Evolutionary conservation across 2,113 vertebrate genomes (phyloP).

Genomic region (Actenoides hombroni): DNA sequence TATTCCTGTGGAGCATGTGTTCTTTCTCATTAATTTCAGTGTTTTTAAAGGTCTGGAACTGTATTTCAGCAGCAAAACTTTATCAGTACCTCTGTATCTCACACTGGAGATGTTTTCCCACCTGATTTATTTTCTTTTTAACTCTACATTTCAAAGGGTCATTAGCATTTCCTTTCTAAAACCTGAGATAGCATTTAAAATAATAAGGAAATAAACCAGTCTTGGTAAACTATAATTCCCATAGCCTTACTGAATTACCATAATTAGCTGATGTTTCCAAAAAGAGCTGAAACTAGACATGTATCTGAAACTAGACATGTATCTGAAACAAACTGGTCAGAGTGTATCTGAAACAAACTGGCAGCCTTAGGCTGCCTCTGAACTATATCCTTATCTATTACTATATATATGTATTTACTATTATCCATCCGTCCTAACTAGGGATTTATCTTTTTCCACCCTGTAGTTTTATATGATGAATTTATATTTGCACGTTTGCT

Average conservation of each 20-base stretch:
- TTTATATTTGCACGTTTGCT: background rate
- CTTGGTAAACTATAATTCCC: background rate
- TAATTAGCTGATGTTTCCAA: background rate
- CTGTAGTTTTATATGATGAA: background rate
- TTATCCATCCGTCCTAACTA: background rate
- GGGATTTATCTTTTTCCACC: rapidly evolving
- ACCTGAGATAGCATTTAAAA: background rate
- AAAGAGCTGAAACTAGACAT: background rate
- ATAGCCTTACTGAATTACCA: background rate
- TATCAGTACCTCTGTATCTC: rapidly evolving
- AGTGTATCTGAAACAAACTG: background rate
- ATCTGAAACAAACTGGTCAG: background rate
- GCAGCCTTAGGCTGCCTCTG: background rate
- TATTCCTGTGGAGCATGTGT: background rate
- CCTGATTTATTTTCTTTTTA: background rate
- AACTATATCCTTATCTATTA: background rate
- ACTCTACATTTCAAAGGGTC: background rate
- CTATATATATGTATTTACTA: too few relatives aligned
- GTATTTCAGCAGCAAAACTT: background rate
- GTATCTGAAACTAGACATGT: background rate
- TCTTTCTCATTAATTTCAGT: background rate
- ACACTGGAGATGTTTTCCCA: background rate
- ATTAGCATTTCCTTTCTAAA: background rate
- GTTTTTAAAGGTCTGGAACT: background rate
- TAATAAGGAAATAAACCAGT: background rate